These are phyloP conservation scores for Alexandromys fortis DNA, from an alignment of 2,113 vertebrate species.

Conservation along the genomic window DNA sequence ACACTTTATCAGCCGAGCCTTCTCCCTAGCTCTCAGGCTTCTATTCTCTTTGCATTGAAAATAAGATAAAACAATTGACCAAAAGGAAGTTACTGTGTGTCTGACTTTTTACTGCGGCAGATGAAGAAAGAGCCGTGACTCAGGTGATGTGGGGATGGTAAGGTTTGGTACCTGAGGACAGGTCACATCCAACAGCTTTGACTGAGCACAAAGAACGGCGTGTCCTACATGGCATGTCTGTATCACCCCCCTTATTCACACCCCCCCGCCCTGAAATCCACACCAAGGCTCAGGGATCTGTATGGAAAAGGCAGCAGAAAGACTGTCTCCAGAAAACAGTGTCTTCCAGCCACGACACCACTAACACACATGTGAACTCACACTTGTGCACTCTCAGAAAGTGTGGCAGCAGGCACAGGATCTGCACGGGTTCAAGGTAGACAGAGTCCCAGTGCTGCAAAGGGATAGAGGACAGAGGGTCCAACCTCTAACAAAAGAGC, in stretches of 20 bases:
- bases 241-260: not conserved
- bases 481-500: not conserved
- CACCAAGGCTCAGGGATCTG: not conserved
- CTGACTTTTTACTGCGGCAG: not conserved
- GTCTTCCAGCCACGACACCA: not conserved
- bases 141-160: not conserved
- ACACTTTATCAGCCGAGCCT: not conserved
- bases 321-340: not conserved
- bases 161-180: not conserved
- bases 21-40: not conserved
- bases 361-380: not conserved
- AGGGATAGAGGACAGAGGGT: not conserved
- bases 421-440: not conserved
- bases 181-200: not conserved
- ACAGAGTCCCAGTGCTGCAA: not conserved
- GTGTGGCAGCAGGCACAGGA: too few relatives aligned
- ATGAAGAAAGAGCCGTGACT: not conserved
- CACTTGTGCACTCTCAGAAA: too few relatives aligned
- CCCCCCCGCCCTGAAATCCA: fast-evolving
- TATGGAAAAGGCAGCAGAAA: not conserved
- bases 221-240: not conserved
- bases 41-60: not conserved
- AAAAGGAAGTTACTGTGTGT: not conserved
- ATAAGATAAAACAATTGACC: not conserved
- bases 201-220: not conserved